Evolutionary conservation across 2,113 vertebrate genomes (phyloP).

Genomic region (Misgurnus mizolepis): DNA sequence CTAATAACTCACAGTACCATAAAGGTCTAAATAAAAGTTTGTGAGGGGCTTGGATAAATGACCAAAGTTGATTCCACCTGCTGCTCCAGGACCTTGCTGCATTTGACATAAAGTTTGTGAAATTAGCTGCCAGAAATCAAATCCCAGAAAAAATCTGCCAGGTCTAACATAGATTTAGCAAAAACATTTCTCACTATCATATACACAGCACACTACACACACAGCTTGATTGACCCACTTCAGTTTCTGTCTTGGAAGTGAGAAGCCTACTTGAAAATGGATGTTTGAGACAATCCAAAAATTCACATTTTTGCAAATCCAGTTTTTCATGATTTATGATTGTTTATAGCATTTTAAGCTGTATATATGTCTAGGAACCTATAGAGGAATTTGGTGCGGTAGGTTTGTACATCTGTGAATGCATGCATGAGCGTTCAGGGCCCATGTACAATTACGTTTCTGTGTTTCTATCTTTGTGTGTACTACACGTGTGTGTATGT

Average conservation of each 20-base stretch:
- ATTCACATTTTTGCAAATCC: background rate
- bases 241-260: slow-evolving; percentile 48
- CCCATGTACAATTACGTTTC: slow-evolving; percentile 20
- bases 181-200: slow-evolving; percentile 14
- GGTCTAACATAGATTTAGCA: background rate
- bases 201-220: slow-evolving; percentile 1
- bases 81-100: background rate
- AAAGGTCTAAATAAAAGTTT: no score
- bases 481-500: slow-evolving; percentile 26
- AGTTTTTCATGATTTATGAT: background rate
- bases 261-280: slow-evolving; percentile 25
- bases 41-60: no score
- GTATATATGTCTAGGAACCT: background rate
- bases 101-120: background rate
- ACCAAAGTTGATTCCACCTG: background rate
- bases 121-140: background rate
- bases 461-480: slow-evolving; percentile 32
- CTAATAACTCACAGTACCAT: background rate
- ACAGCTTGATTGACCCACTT: slow-evolving; percentile 44
- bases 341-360: no score
- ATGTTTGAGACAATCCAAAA: slow-evolving; percentile 28
- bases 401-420: slow-evolving; percentile 33
- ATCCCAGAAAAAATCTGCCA: background rate
- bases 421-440: slow-evolving; percentile 38
- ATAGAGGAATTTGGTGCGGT: slow-evolving; percentile 5